These are phyloP conservation scores for Sparus aurata DNA, from an alignment of 2,797 vertebrate genomes.

Conservation along the genomic window DNA sequence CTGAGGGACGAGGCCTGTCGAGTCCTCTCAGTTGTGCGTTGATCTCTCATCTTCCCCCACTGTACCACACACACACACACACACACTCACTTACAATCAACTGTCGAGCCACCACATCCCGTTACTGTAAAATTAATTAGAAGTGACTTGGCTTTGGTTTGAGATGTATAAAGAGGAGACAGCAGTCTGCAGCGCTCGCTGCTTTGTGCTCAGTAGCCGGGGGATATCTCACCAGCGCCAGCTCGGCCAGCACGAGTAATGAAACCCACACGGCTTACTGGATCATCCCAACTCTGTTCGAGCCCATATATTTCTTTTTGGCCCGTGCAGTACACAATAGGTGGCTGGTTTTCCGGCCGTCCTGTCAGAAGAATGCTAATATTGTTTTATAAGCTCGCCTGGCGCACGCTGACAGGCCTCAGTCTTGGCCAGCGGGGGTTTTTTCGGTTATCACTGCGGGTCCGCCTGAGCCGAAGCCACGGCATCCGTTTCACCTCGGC, in stretches of 20 bases:
- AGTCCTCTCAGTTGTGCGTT: constrained; percentile 55
- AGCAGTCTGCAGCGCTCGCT: constrained; percentile 57
- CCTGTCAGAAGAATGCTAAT: constrained; percentile 40
- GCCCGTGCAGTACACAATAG: constrained; percentile 45
- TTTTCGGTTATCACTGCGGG: constrained; percentile 31
- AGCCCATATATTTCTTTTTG: constrained; percentile 43
- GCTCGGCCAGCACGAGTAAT: constrained; percentile 46
- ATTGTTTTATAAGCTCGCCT: constrained; percentile 55
- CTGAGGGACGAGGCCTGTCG: constrained; percentile 67
- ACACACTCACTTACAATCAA: constrained; percentile 26
- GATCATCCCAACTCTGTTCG: constrained; percentile 50
- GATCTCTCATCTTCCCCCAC: constrained; percentile 38
- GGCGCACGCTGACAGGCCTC: constrained; percentile 37
- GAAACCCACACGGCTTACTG: constrained; percentile 59
- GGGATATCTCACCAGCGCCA: constrained; percentile 46
- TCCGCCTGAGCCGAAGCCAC: constrained; percentile 38
- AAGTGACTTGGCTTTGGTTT: constrained; percentile 71
- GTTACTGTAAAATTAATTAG: constrained; percentile 68
- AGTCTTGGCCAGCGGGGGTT: constrained; percentile 35
- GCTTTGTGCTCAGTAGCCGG: constrained; percentile 47
- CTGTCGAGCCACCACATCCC: constrained; percentile 52
- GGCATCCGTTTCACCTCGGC: constrained; percentile 67
- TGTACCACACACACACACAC: constrained; percentile 42
- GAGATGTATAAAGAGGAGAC: constrained; percentile 69
- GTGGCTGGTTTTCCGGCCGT: constrained; percentile 35